These are phyloP conservation scores for Neopipo cinnamomea DNA, from an alignment of 2,113 vertebrate genomes.

Conservation along the genomic window DNA sequence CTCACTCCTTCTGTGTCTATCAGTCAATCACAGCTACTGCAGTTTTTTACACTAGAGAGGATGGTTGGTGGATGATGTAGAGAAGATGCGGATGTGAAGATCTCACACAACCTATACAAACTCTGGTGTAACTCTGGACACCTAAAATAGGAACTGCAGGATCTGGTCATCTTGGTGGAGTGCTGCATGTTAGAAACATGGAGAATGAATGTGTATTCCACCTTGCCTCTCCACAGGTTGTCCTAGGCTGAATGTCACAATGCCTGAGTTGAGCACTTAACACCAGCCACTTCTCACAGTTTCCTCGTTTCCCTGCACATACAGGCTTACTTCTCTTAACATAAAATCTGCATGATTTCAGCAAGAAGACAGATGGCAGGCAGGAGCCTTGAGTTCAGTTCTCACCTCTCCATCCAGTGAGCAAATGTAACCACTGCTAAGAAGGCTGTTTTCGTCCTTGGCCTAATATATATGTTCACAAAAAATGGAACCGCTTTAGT, in stretches of 20 bases:
- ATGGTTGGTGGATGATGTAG: too few relatives aligned
- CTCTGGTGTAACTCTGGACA: not conserved
- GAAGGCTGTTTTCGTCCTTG: not conserved
- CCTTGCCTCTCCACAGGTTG: not conserved
- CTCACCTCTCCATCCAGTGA: not conserved
- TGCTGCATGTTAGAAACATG: not conserved
- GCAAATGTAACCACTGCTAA: not conserved
- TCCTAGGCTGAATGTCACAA: not conserved
- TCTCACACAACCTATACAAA: rapidly evolving
- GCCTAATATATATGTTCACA: not conserved
- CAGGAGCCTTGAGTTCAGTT: not conserved
- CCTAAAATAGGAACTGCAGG: not conserved
- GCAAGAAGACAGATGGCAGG: not conserved
- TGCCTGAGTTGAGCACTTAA: not conserved
- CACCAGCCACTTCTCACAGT: not conserved
- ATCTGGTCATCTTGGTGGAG: not conserved
- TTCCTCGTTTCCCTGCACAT: not conserved
- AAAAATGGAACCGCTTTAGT: not conserved
- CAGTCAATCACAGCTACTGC: not conserved
- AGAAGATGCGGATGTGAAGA: not conserved
- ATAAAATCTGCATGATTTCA: not conserved
- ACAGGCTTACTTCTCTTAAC: not conserved
- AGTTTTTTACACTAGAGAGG: not conserved
- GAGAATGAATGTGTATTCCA: not conserved
- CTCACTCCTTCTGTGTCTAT: not conserved